Conservation (phyloP, 1,140 invertebrate genomes). For the Nymphalis io region DNA sequence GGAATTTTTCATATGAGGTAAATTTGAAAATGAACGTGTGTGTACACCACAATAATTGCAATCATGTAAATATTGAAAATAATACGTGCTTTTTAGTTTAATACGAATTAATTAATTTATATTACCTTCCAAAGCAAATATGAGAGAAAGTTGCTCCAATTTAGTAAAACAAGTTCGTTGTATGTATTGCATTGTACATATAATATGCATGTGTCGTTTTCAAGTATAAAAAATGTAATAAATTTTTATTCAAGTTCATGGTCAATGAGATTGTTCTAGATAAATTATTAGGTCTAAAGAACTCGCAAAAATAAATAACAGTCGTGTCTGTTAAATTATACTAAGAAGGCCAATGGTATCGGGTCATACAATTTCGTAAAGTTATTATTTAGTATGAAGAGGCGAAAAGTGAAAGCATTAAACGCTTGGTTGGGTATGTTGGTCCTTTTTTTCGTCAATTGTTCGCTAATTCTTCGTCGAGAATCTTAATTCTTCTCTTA, state of each 20-base stretch:
- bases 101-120: too few relatives aligned
- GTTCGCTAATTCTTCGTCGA: neutral
- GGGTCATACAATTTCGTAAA: conserved; percentile 36
- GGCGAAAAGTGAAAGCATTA: conserved; percentile 65
- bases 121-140: too few relatives aligned
- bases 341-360: conserved; percentile 30
- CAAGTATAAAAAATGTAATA: neutral
- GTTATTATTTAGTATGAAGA: conserved; percentile 14
- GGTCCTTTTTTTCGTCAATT: conserved; percentile 45
- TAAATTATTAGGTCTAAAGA: conserved; percentile 9
- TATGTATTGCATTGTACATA: too few relatives aligned
- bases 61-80: too few relatives aligned
- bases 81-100: too few relatives aligned
- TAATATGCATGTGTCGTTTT: too few relatives aligned
- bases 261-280: neutral
- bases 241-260: conserved; percentile 4
- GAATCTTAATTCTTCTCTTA: neutral
- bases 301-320: conserved; percentile 12
- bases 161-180: too few relatives aligned
- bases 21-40: too few relatives aligned
- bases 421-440: conserved; percentile 58
- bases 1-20: too few relatives aligned
- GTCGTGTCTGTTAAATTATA: conserved; percentile 11
- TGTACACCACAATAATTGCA: too few relatives aligned
- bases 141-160: too few relatives aligned